Base-by-base conservation (phyloP, 1,140 invertebrate species). In the Cardiocondyla obscurior region DNA sequence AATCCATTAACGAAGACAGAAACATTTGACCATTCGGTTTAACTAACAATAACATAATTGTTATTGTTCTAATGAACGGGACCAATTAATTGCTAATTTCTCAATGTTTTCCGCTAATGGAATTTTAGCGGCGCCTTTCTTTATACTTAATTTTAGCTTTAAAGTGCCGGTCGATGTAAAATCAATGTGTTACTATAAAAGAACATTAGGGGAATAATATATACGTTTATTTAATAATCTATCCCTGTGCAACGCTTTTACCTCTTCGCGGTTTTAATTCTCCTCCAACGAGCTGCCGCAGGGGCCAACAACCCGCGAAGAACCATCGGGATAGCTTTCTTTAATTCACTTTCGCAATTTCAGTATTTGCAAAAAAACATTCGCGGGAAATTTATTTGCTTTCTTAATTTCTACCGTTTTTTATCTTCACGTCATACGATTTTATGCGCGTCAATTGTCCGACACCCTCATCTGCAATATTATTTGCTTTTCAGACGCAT, bases 231-330 rank as follows among this genome's bases (percentile, higher is more conserved):
- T 33, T 49, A 65, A n/a, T 25, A 28, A 58, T 58, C 5, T 44
- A 25, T 60, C 57, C 60, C 60, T 19, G 77, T 36, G 70, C 57
- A 28, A 46, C 14, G n/a, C 73, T 57, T 86, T 65, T 89, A 89
- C 88, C 88, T 89, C 81, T 82, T 89, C 46, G 76, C 49, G n/a
- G 64, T 58, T 86, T 86, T 89, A 85, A 72, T 88, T 64, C 87
- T 85, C 28, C 76, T 86, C 87, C 87, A 88, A 73, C 88, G 84
- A 79, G 87, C 85, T 51, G 88, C 84, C 81, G 88, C 82, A 53
- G 88, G 88, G 64, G 82, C 85, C 53, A 89, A 62, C 36, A 89
- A 81, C 22, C 88, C 88, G 76, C 85, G 87, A 79, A 89, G 88
- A 85, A 89, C 88, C 88, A 89, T 89, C 28, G 84, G 65, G 57